Evolutionary conservation across 2,113 vertebrate species (phyloP).

Genomic region (Chaenocephalus aceratus): DNA sequence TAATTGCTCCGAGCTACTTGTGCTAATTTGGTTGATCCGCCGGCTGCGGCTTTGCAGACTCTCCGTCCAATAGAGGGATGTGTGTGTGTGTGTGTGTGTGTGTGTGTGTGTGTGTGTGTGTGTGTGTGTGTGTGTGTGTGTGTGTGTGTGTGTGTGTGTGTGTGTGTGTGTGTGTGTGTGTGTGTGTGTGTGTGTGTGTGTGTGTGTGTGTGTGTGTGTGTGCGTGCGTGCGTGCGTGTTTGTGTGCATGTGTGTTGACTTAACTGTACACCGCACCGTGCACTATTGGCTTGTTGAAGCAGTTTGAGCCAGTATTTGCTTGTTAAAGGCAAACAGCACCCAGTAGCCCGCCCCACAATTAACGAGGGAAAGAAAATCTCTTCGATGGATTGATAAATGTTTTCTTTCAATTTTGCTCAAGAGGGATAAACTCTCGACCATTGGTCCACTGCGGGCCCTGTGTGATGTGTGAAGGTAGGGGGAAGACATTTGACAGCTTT

Average conservation of each 20-base stretch:
- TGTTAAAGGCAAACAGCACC: slow-evolving; percentile 54
- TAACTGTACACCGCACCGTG: slow-evolving; percentile 20
- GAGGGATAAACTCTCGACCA: background rate
- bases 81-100: background rate
- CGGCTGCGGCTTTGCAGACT: slow-evolving; percentile 49
- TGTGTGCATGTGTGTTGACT: slow-evolving; percentile 19
- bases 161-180: background rate
- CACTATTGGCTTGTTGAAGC: slow-evolving; percentile 52
- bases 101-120: background rate
- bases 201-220: no score
- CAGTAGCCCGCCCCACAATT: slow-evolving; percentile 19
- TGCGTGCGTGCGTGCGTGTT: background rate
- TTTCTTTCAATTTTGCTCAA: slow-evolving; percentile 11
- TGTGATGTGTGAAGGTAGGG: slow-evolving; percentile 9
- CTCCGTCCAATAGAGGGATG: slow-evolving; percentile 2
- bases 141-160: background rate
- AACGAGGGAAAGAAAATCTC: slow-evolving; percentile 33
- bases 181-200: background rate
- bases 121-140: background rate
- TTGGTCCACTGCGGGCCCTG: background rate
- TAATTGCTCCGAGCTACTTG: slow-evolving; percentile 46
- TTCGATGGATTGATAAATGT: slow-evolving; percentile 35
- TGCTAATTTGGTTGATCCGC: slow-evolving; percentile 52
- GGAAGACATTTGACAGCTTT: slow-evolving; percentile 23
- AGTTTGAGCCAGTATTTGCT: slow-evolving; percentile 62